Conservation (phyloP, 2,113 vertebrate species). For the Hirundichthys speculiger region DNA sequence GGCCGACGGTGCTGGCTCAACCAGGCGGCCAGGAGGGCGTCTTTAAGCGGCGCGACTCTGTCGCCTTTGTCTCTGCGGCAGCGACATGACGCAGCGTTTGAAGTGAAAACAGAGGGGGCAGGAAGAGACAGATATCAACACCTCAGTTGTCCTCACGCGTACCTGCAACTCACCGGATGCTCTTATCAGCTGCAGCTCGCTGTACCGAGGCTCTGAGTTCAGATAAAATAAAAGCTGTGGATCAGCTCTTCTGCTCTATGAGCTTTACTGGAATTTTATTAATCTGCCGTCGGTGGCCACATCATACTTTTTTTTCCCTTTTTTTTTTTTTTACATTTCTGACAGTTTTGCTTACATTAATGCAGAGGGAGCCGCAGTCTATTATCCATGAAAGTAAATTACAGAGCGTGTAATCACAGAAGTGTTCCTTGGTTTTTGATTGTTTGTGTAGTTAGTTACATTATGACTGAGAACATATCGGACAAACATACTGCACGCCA, state of each 20-base stretch:
- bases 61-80: conserved; percentile 10
- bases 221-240: conserved; percentile 35
- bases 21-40: conserved; percentile 13
- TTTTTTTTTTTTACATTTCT: conserved; percentile 2
- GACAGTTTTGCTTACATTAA: conserved; percentile 5
- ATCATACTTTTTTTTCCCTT: conserved; percentile 2
- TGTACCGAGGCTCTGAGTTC: conserved; percentile 7
- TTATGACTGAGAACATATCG: too few relatives aligned
- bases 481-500: too few relatives aligned
- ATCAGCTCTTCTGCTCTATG: conserved; percentile 9
- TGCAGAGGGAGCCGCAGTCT: too few relatives aligned
- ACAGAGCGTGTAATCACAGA: too few relatives aligned
- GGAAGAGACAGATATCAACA: conserved; percentile 46
- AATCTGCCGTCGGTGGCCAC: background rate
- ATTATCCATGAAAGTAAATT: too few relatives aligned
- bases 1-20: conserved; percentile 39
- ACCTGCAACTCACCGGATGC: conserved; percentile 4
- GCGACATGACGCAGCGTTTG: conserved; percentile 9
- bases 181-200: conserved; percentile 50
- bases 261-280: conserved; percentile 19
- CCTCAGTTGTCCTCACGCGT: conserved; percentile 33
- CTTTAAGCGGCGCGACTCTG: conserved; percentile 6
- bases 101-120: conserved; percentile 32
- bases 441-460: too few relatives aligned
- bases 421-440: too few relatives aligned